Evolutionary conservation across 2,888 invertebrate genomes (phyloP).

Genomic region (Habrosyne pyritoides): DNA sequence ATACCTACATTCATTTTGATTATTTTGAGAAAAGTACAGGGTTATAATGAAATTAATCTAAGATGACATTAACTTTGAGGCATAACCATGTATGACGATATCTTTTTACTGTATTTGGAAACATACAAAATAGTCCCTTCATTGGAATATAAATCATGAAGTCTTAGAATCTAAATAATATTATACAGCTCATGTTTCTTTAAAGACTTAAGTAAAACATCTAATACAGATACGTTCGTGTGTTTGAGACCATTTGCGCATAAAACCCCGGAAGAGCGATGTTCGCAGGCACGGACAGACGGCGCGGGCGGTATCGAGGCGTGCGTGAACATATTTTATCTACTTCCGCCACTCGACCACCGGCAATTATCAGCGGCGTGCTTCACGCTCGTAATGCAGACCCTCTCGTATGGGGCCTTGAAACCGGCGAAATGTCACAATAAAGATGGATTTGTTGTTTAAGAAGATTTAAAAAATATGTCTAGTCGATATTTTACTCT

Average conservation of each 20-base stretch:
- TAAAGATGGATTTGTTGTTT: not conserved
- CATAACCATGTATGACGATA: constrained; percentile 17
- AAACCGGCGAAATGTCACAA: constrained; percentile 45
- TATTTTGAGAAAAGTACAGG: no score
- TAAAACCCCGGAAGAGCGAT: constrained; percentile 55
- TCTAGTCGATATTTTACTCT: no score
- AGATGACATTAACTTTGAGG: no score
- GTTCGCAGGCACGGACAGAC: constrained; percentile 35
- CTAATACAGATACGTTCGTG: constrained; percentile 25
- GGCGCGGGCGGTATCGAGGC: constrained; percentile 55
- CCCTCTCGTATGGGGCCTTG: constrained; percentile 39
- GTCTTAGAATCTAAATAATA: no score
- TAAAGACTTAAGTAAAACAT: constrained; percentile 12
- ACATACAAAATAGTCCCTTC: no score
- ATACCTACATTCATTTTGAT: constrained; percentile 45
- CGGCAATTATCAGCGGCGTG: constrained; percentile 75
- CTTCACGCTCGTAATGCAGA: constrained; percentile 66
- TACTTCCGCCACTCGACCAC: constrained; percentile 63
- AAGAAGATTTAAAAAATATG: no score
- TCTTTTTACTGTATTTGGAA: no score
- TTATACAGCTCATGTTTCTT: no score
- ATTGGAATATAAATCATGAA: no score
- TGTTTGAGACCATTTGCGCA: constrained; percentile 41
- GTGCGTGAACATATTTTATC: constrained; percentile 82
- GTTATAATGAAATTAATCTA: no score